Evolutionary conservation across 2,113 vertebrate species (phyloP).

Genomic region (Agapornis roseicollis): DNA sequence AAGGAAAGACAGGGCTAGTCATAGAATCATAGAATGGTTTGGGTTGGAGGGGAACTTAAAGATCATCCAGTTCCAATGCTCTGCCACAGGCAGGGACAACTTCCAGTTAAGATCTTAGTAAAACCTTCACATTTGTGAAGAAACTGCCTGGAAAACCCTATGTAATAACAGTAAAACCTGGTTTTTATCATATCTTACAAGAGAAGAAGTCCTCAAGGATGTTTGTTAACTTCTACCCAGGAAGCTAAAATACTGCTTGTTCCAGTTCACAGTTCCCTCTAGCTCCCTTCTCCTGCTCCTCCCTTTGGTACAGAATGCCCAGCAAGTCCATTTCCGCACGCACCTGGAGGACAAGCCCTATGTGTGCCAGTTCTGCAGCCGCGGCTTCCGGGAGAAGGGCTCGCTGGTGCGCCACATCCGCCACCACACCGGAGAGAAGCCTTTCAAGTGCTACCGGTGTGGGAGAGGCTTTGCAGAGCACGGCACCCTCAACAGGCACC

Average conservation of each 20-base stretch:
- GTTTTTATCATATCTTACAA: fast-evolving
- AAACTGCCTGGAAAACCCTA: background rate
- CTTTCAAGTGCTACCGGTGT: constrained; percentile 92
- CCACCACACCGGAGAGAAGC: constrained; percentile 96
- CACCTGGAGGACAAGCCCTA: constrained; percentile 91
- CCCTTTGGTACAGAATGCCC: constrained; percentile 82
- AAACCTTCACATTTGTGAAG: background rate
- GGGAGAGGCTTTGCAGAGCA: constrained; percentile 93
- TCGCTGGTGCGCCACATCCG: constrained; percentile 93
- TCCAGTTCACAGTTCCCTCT: fast-evolving
- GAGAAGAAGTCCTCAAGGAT: background rate
- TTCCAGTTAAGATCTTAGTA: background rate
- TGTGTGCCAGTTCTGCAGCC: constrained; percentile 88
- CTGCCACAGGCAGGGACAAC: background rate
- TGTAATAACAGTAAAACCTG: background rate
- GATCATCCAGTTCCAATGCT: background rate
- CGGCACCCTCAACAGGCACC: constrained; percentile 92
- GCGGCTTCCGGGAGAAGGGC: constrained; percentile 94
- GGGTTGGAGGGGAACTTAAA: background rate
- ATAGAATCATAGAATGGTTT: background rate
- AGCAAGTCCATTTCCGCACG: constrained; percentile 94
- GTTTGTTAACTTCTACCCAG: fast-evolving
- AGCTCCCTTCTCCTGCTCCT: background rate
- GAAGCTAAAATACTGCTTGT: background rate
- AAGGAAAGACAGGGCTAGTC: background rate